Percentiles rank a stretch among this genome's conserved stretches.
Evolutionary conservation across 2,888 invertebrate species (phyloP).

Genomic region (Drosophila neonasuta): DNA sequence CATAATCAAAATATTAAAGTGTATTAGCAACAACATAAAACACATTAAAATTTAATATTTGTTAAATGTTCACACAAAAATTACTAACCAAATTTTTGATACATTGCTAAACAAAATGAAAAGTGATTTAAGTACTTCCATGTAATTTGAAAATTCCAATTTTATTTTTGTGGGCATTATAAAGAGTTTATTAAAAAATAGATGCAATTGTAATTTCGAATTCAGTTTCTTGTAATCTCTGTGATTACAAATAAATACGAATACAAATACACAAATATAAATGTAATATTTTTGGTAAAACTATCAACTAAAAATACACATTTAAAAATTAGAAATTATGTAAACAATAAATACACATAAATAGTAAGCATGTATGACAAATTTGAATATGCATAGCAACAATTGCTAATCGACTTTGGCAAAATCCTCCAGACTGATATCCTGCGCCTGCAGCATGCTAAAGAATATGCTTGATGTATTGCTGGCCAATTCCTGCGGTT

Average conservation of each 20-base stretch:
- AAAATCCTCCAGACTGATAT: conserved; percentile 72
- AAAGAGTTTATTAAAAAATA: background rate
- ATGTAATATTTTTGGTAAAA: conserved; percentile 32
- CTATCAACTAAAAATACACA: conserved; percentile 33
- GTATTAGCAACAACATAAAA: background rate
- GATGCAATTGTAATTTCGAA: background rate
- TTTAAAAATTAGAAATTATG: conserved; percentile 10
- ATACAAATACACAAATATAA: background rate
- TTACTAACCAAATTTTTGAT: background rate
- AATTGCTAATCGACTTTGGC: conserved; percentile 39
- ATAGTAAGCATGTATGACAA: background rate
- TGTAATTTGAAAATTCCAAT: background rate
- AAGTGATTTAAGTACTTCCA: background rate
- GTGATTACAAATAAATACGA: background rate
- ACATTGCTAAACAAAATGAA: background rate
- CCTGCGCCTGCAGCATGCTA: conserved; percentile 80
- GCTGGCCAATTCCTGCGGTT: conserved; percentile 75
- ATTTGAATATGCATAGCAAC: conserved; percentile 5
- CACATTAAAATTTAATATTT: background rate
- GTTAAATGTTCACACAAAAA: background rate
- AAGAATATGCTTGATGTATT: conserved; percentile 74
- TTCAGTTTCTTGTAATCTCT: background rate
- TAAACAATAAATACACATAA: conserved; percentile 9
- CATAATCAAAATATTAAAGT: background rate
- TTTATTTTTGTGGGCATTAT: background rate